Evolutionary conservation across 2,113 vertebrate species (phyloP).

Genomic region (Tylochromis polylepis): DNA sequence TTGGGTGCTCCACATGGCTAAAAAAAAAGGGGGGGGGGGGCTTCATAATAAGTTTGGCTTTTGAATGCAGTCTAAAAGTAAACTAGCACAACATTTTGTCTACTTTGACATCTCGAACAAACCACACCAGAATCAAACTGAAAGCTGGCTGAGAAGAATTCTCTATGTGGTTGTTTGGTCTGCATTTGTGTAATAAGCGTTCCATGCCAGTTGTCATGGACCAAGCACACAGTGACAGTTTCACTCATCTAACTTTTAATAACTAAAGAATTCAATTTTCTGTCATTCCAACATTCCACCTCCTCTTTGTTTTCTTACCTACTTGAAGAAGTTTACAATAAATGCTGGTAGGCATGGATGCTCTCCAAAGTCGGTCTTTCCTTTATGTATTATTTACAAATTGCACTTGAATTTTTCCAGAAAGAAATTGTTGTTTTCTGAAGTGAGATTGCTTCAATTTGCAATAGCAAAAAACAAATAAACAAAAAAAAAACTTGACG

Average conservation of each 20-base stretch:
- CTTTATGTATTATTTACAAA: not conserved
- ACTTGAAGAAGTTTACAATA: not conserved
- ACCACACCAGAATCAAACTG: not conserved
- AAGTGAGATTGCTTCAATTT: constrained; percentile 18
- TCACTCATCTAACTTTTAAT: not conserved
- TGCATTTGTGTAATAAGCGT: not conserved
- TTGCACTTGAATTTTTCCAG: not conserved
- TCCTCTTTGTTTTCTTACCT: not conserved
- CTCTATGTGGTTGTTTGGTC: not conserved
- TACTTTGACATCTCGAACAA: not conserved
- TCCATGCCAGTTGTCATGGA: not conserved
- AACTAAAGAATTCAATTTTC: rapidly evolving
- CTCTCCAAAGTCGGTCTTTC: not conserved
- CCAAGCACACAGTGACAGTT: not conserved
- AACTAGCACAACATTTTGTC: not conserved
- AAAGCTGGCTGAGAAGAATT: not conserved
- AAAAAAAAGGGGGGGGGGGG: too few species aligned
- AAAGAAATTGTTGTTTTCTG: constrained; percentile 9
- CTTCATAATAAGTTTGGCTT: not conserved
- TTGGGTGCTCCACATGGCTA: not conserved
- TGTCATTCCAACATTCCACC: not conserved
- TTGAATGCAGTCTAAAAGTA: not conserved
- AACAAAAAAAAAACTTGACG: not conserved
- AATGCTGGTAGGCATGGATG: not conserved
- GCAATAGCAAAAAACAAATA: not conserved